Conservation (phyloP, 2,888 invertebrate species). For the Synergus itoensis region DNA sequence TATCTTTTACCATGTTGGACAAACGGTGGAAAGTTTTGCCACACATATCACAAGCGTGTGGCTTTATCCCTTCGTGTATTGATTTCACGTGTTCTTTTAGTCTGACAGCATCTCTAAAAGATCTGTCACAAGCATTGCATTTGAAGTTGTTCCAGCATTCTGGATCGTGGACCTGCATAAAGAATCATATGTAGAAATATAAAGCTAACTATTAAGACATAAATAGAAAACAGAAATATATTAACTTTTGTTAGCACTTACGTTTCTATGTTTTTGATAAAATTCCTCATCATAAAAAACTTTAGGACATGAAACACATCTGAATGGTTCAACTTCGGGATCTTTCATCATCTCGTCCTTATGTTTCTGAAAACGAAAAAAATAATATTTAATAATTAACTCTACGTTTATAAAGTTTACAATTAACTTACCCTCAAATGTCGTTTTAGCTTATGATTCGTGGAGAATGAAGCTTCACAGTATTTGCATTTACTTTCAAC, state of each 20-base stretch:
- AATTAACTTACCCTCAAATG: slow-evolving; percentile 58
- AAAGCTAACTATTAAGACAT: not conserved
- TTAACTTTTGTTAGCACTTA: slow-evolving; percentile 48
- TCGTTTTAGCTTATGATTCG: slow-evolving; percentile 56
- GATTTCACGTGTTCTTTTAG: slow-evolving; percentile 62
- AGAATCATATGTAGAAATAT: not conserved
- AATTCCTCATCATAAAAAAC: slow-evolving; percentile 64
- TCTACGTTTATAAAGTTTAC: not conserved
- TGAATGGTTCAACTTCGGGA: slow-evolving; percentile 57
- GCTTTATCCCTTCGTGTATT: slow-evolving; percentile 63
- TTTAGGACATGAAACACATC: slow-evolving; percentile 65
- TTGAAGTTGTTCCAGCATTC: slow-evolving; percentile 61
- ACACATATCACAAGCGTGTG: slow-evolving; percentile 65
- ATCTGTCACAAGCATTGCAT: slow-evolving; percentile 59
- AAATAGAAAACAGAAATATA: not conserved
- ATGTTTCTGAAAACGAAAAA: slow-evolving; percentile 57
- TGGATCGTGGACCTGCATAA: slow-evolving; percentile 60
- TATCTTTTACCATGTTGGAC: slow-evolving; percentile 62
- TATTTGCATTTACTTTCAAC: slow-evolving; percentile 60
- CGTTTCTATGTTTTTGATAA: slow-evolving; percentile 64
- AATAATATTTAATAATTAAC: slow-evolving; percentile 1
- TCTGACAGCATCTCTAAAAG: slow-evolving; percentile 62
- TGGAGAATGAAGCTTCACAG: slow-evolving; percentile 57
- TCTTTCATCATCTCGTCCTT: slow-evolving; percentile 62
- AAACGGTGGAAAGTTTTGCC: slow-evolving; percentile 62